Evolutionary conservation across 2,113 vertebrate genomes (phyloP).

Genomic region (Myrmophylax atrothorax): DNA sequence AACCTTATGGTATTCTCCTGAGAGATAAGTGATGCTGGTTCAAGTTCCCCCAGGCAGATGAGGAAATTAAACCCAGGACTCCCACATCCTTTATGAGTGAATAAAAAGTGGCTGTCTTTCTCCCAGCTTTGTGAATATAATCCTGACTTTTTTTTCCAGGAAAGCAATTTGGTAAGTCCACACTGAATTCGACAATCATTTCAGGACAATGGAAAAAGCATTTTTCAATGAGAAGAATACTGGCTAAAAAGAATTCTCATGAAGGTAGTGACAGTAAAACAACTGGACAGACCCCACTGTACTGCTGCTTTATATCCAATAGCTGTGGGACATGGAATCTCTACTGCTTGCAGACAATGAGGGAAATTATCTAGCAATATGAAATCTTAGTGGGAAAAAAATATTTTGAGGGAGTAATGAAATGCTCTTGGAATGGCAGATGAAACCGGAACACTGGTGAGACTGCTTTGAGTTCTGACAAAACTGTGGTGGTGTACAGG

Average conservation of each 20-base stretch:
- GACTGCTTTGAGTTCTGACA: background rate
- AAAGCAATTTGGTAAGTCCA: slow-evolving; percentile 62
- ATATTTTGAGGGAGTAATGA: background rate
- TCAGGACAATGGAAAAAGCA: slow-evolving; percentile 42
- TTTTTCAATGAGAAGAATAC: slow-evolving; percentile 29
- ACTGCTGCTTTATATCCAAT: background rate
- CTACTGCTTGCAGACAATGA: background rate
- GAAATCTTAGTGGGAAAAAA: slow-evolving; percentile 5
- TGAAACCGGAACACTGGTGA: background rate
- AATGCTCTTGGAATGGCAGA: background rate
- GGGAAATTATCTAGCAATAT: background rate
- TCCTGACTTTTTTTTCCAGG: slow-evolving; percentile 57
- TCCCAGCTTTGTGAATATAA: slow-evolving; percentile 60
- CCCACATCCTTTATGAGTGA: slow-evolving; percentile 64
- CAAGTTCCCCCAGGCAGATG: slow-evolving; percentile 60
- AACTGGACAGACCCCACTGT: background rate
- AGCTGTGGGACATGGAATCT: background rate
- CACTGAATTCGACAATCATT: slow-evolving; percentile 22
- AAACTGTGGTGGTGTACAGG: background rate
- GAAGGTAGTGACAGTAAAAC: slow-evolving; percentile 1
- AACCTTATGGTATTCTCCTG: slow-evolving; percentile 53
- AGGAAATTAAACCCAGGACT: slow-evolving; percentile 71
- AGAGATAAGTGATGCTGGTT: slow-evolving; percentile 60
- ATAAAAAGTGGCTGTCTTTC: slow-evolving; percentile 61
- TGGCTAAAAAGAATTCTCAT: background rate